Percentiles rank a stretch among this genome's conserved stretches.
Conservation (phyloP, 2,888 invertebrate genomes). For the Orthosia incerta region DNA sequence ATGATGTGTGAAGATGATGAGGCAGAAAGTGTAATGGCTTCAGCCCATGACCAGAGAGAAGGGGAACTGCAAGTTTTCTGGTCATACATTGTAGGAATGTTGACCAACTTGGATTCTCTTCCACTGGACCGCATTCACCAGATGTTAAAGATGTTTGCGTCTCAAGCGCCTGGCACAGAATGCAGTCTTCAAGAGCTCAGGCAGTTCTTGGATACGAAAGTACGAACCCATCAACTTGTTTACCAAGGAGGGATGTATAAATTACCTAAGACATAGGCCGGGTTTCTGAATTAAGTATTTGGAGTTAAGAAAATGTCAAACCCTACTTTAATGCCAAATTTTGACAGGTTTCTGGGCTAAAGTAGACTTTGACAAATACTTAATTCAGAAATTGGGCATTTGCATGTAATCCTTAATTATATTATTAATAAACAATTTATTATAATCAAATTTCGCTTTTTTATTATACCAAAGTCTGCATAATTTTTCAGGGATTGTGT, state of each 20-base stretch:
- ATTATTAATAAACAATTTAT: too few species aligned
- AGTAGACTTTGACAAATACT: too few species aligned
- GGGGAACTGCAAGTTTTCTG: conserved; percentile 98
- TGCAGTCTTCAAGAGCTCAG: conserved; percentile 97
- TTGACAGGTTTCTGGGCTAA: too few species aligned
- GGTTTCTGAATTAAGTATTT: too few species aligned
- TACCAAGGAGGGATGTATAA: conserved; percentile 97
- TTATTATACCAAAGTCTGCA: neutral
- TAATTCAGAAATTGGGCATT: too few species aligned
- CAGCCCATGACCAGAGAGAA: conserved; percentile 97
- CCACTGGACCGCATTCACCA: conserved; percentile 98
- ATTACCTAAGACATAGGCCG: conserved; percentile 93
- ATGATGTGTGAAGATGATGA: conserved; percentile 97
- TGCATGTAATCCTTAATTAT: too few species aligned
- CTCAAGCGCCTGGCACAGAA: conserved; percentile 97
- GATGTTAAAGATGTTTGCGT: conserved; percentile 99
- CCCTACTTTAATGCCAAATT: too few species aligned
- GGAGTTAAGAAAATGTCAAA: too few species aligned
- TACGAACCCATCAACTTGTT: conserved; percentile 96
- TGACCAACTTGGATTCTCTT: conserved; percentile 97
- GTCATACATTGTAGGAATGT: conserved; percentile 99
- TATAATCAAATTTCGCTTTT: neutral
- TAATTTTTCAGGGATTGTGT: neutral
- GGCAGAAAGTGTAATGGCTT: conserved; percentile 98
- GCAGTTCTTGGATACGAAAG: conserved; percentile 97